These are phyloP conservation scores for Lepidotrigona ventralis DNA, from an alignment of 1,140 invertebrate species.

Conservation along the genomic window DNA sequence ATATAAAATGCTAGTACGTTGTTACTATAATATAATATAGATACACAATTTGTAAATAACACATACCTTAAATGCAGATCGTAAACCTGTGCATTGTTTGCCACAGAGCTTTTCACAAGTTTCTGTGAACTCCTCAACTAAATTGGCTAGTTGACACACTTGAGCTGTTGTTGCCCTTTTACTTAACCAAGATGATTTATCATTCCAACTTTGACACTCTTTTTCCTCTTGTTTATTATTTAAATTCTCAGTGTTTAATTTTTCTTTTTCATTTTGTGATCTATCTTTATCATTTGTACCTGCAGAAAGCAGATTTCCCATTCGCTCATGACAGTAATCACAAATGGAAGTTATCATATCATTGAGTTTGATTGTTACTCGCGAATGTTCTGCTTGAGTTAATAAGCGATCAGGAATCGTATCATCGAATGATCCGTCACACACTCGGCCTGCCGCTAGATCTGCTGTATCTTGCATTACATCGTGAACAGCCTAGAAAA, in stretches of 20 bases:
- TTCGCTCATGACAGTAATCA: conserved; percentile 95
- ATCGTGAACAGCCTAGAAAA: conserved; percentile 83
- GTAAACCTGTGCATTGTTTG: conserved; percentile 88
- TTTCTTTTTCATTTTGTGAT: conserved; percentile 72
- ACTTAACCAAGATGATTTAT: conserved; percentile 79
- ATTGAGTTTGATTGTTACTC: conserved; percentile 85
- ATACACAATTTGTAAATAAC: conserved; percentile 11
- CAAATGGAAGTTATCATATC: conserved; percentile 90
- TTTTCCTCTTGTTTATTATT: conserved; percentile 68
- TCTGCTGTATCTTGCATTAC: conserved; percentile 86
- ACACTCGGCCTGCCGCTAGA: conserved; percentile 81
- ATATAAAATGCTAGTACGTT: not conserved
- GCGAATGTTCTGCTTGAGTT: conserved; percentile 84
- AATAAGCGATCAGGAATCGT: conserved; percentile 85
- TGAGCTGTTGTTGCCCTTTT: conserved; percentile 86
- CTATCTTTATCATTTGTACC: conserved; percentile 85
- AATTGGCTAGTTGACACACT: conserved; percentile 88
- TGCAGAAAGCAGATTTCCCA: conserved; percentile 91
- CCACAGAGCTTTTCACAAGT: conserved; percentile 90
- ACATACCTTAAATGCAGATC: conserved; percentile 89
- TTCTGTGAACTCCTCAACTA: conserved; percentile 90
- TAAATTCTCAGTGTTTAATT: conserved; percentile 60
- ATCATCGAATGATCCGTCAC: conserved; percentile 70
- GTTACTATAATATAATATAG: conserved; percentile 1
- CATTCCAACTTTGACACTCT: conserved; percentile 68